phyloP scores from a whole-genome alignment of 2,797 vertebrate genomes.

The Liasis olivaceus region DNA sequence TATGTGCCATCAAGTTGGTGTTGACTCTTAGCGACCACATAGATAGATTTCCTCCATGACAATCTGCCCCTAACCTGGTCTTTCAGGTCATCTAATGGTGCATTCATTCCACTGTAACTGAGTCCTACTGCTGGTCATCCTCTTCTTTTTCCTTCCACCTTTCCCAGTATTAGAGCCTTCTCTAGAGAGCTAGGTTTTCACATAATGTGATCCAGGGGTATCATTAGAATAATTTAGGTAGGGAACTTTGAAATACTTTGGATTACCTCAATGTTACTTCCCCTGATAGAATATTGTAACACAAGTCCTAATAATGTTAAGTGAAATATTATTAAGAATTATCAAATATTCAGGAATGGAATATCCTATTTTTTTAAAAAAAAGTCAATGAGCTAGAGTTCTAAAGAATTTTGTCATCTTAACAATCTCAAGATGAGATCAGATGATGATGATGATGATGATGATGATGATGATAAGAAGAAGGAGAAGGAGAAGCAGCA shows the following conservation, averaged over 20 bases:
- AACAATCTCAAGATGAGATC: too few relatives aligned
- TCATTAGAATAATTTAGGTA: neutral
- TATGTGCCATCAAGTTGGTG: neutral
- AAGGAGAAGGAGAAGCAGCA: too few relatives aligned
- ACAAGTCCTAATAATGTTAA: neutral
- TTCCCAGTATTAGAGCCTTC: neutral
- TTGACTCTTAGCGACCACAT: neutral
- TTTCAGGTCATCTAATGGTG: neutral
- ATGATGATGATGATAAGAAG: too few relatives aligned
- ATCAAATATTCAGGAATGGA: neutral
- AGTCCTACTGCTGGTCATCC: neutral
- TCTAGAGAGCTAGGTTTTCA: neutral
- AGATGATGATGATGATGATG: too few relatives aligned
- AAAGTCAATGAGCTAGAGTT: neutral
- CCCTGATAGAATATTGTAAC: neutral
- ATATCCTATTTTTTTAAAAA: neutral
- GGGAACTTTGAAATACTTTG: neutral
- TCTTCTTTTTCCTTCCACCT: neutral
- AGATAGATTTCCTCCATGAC: neutral
- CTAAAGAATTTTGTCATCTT: neutral
- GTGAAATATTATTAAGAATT: neutral
- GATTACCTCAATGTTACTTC: neutral
- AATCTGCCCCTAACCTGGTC: neutral
- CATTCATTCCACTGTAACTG: neutral
- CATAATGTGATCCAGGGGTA: neutral